Percentiles rank a stretch among this genome's conserved stretches.
phyloP scores from a whole-genome alignment of 53 echinoderm and acorn worm species.

The Apostichopus leukothele region DNA sequence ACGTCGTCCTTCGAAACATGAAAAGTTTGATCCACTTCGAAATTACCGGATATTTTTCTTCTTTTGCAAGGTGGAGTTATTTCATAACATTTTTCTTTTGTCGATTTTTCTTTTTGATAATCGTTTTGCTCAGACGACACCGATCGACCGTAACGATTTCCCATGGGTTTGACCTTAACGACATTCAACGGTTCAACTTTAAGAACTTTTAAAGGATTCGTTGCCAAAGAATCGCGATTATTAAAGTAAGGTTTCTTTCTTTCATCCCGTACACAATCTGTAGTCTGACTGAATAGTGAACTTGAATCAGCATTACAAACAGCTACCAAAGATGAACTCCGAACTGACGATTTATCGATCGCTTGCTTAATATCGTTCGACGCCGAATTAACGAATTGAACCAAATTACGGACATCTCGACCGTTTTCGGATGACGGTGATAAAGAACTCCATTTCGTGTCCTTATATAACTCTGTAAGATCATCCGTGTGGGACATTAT shows the following conservation, averaged over 20 bases:
- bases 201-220: constrained; percentile 41
- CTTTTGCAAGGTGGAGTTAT: constrained; percentile 4
- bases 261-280: neutral
- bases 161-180: constrained; percentile 18
- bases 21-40: neutral
- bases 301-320: neutral
- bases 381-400: constrained; percentile 90
- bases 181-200: constrained; percentile 49
- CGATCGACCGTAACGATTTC: neutral
- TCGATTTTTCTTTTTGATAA: neutral
- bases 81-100: neutral
- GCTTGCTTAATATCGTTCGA: constrained; percentile 96
- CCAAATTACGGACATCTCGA: constrained; percentile 79
- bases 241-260: neutral
- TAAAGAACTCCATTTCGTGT: neutral
- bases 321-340: neutral
- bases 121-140: neutral
- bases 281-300: neutral
- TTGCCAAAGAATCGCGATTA: constrained; percentile 2
- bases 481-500: neutral
- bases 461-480: neutral
- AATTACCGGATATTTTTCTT: constrained; percentile 1
- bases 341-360: constrained; percentile 72
- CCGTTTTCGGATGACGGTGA: constrained; percentile 26
- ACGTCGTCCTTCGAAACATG: neutral